These are phyloP conservation scores for Pseudomyrmex sp. DNA, from an alignment of 1,140 invertebrate species.

Conservation along the genomic window DNA sequence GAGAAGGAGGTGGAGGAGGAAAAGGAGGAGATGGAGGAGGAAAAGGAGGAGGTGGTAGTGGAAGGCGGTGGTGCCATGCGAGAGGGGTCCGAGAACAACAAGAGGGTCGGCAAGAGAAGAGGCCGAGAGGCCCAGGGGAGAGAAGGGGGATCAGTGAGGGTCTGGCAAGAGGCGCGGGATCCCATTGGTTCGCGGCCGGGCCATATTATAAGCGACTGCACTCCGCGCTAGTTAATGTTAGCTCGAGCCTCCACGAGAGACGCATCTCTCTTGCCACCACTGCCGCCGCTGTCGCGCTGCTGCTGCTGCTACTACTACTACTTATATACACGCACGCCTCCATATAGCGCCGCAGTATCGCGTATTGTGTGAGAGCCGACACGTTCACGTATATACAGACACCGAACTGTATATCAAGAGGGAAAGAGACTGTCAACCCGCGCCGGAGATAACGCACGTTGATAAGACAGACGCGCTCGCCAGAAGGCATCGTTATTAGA, in stretches of 20 bases:
- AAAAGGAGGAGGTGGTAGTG: constrained; percentile 61
- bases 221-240: constrained; percentile 84
- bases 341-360: constrained; percentile 34
- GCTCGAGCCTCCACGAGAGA: constrained; percentile 82
- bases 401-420: neutral
- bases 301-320: neutral
- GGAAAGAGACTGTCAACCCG: constrained; percentile 5
- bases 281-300: neutral
- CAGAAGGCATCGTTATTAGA: neutral
- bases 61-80: constrained; percentile 38
- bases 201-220: constrained; percentile 84
- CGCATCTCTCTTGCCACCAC: constrained; percentile 72
- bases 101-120: constrained; percentile 54
- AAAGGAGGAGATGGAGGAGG: constrained; percentile 14
- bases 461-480: constrained; percentile 40
- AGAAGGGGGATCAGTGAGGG: constrained; percentile 60
- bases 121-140: constrained; percentile 32
- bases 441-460: constrained; percentile 23
- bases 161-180: constrained; percentile 78
- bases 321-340: constrained; percentile 45
- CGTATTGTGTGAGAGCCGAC: constrained; percentile 36
- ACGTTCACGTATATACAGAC: neutral
- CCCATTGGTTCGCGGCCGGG: constrained; percentile 83
- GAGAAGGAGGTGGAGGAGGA: neutral
- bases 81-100: constrained; percentile 58